Conservation (phyloP, 2,888 invertebrate species). For the Drosophila demipolita region DNA sequence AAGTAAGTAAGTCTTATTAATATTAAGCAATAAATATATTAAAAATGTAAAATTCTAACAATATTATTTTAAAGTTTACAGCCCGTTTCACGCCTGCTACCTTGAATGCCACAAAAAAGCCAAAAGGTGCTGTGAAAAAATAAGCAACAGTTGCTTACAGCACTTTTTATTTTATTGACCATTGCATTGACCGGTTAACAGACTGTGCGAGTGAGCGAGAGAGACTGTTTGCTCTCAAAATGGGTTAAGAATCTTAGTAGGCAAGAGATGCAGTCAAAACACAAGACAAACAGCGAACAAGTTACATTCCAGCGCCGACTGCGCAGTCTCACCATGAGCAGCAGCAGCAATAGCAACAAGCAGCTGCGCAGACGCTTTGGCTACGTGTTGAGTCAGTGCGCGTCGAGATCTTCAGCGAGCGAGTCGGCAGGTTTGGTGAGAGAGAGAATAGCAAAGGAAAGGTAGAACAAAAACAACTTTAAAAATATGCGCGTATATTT, state of each 20-base stretch:
- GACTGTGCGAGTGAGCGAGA: slow-evolving; percentile 11
- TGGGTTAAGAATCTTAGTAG: slow-evolving; percentile 71
- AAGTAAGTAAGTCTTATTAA: accelerated
- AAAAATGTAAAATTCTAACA: background rate
- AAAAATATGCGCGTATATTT: slow-evolving; percentile 53
- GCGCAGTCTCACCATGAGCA: slow-evolving; percentile 43
- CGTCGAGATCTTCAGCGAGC: slow-evolving; percentile 66
- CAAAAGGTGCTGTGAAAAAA: slow-evolving; percentile 28
- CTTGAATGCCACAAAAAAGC: slow-evolving; percentile 21
- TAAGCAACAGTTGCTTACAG: slow-evolving; percentile 35
- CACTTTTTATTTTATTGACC: slow-evolving; percentile 31
- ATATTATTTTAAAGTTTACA: slow-evolving; percentile 23
- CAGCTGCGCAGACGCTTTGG: slow-evolving; percentile 57
- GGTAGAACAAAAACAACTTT: slow-evolving; percentile 41
- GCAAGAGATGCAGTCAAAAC: slow-evolving; percentile 45
- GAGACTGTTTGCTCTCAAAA: slow-evolving; percentile 47
- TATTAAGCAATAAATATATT: background rate
- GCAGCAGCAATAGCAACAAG: slow-evolving; percentile 19
- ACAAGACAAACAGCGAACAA: slow-evolving; percentile 42
- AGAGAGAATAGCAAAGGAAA: slow-evolving; percentile 17
- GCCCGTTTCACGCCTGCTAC: slow-evolving; percentile 43
- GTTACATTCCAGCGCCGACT: slow-evolving; percentile 68
- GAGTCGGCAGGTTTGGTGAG: slow-evolving; percentile 41
- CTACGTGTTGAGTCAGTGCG: slow-evolving; percentile 45
- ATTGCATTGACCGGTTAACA: slow-evolving; percentile 15